Conservation (phyloP, 2,113 vertebrate genomes). For the Oryctolagus cuniculus region mOryCun1.1 NC_091447.1:24860501-24861000, state of each 20-base stretch:
- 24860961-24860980: neutral
- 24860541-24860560: neutral
- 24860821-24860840: neutral
- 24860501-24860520: neutral
- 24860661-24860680: neutral
- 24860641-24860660: neutral
- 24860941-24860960: neutral
- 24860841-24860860: neutral
- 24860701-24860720: neutral
- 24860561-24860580: neutral
- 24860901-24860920: neutral
- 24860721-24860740: neutral
- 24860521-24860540: neutral
- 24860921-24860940: neutral
- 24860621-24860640: neutral
- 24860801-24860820: neutral
- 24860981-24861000: neutral
- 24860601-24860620: neutral
- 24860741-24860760: neutral
- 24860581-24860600: neutral
- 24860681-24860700: neutral
- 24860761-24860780: neutral
- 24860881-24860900: neutral
- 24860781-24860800: neutral
- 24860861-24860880: neutral